Base-by-base conservation (phyloP, 1,140 invertebrate species). In the Zelostemma sp. region DNA sequence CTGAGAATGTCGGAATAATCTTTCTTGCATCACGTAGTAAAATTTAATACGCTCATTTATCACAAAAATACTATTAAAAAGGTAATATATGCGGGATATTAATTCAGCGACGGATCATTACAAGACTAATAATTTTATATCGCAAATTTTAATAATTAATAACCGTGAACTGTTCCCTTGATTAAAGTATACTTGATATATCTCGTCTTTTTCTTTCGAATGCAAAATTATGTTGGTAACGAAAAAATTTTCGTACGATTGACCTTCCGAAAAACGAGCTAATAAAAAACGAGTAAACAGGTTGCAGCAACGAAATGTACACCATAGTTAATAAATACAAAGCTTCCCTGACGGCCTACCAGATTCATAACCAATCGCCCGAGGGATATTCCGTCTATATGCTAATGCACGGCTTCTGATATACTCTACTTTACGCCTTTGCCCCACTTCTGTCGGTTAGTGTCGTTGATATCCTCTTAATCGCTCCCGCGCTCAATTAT, bases 391-490 rank as follows among this genome's bases (percentile, higher is more conserved):
- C 78, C 74, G 75, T 85, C 81, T 85, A 83, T 83, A 85, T 85
- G 83, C 83, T 85, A 85, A 85, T 84, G 71, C 57, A 38, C 50
- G 58, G 81, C 82, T 83, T 78, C 82, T 76, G 80, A 79, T 79
- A 74, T 75, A 77, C 74, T 77, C 75, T 61, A 70, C 73, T 81
- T 81, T 78, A 73, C 79, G 79, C 76, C 79, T 83, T 75, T 58
- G 71, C 70, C 62, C 66, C 67, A 63, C 74, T 74, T 68, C 73
- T 60, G 65, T 47, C 48, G 49, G 43, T 56, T 59, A 59, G 65
- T 68, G 72, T 71, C 68, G 61, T 68, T 71, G 67, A 68, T 68
- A 68, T 72, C 59, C 63, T 67, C 59, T 64, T 62, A 66, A 67
- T 73, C 72, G 59, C 63, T 68, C 60, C 35, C 59, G 46, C 67